phyloP scores from a whole-genome alignment of 2,113 vertebrate genomes.

The Plecotus auritus region DNA sequence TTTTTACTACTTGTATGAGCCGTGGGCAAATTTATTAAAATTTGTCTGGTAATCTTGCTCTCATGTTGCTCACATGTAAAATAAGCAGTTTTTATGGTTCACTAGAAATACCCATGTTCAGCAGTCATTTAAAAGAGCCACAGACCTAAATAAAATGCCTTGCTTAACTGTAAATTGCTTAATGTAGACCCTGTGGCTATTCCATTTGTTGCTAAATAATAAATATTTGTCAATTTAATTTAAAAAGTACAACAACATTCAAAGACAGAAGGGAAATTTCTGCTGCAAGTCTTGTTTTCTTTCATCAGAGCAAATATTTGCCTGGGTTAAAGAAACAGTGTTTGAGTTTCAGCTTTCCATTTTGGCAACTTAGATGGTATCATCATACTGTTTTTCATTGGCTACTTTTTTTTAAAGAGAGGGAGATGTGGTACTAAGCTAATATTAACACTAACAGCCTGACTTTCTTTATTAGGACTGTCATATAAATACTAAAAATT shows the following conservation, averaged over 20 bases:
- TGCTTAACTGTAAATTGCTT: neutral
- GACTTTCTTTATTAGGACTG: neutral
- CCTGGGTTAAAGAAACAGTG: conserved; percentile 16
- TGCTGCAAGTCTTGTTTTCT: conserved; percentile 43
- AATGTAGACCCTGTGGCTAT: neutral
- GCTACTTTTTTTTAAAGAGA: neutral
- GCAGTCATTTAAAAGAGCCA: neutral
- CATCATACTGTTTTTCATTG: neutral
- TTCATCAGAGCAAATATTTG: conserved; percentile 47
- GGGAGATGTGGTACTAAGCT: neutral
- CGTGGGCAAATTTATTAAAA: neutral
- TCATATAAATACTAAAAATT: conserved; percentile 13
- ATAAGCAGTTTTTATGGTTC: neutral
- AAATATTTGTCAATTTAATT: conserved; percentile 52
- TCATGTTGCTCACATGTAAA: neutral
- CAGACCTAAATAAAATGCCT: conserved; percentile 13
- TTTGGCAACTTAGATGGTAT: neutral
- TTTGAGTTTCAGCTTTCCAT: conserved; percentile 42
- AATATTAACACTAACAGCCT: neutral
- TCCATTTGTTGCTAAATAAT: conserved; percentile 8
- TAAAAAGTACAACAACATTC: neutral
- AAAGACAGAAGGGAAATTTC: conserved; percentile 1
- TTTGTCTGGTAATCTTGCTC: neutral
- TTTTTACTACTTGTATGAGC: neutral
- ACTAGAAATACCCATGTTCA: neutral